Evolutionary conservation across 1,140 invertebrate species (phyloP).

Genomic region (Lethrus apterus): DNA sequence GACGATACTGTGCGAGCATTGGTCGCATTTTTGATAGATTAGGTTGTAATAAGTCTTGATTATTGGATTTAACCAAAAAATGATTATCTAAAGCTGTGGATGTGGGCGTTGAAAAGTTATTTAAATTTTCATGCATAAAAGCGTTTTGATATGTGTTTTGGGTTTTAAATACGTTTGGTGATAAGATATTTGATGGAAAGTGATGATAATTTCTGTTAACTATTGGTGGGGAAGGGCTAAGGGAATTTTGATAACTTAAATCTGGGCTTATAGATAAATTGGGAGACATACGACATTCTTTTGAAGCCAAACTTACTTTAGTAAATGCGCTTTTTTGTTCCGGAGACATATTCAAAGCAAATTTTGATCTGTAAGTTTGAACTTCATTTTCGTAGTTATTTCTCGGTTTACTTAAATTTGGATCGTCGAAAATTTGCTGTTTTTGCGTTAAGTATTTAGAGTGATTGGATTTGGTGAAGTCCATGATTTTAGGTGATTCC

Average conservation of each 20-base stretch:
- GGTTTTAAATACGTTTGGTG: constrained; percentile 48
- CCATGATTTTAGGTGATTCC: constrained; percentile 40
- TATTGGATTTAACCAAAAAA: constrained; percentile 30
- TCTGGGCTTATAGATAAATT: constrained; percentile 66
- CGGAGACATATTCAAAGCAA: constrained; percentile 17
- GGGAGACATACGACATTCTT: constrained; percentile 45
- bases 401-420: constrained; percentile 43
- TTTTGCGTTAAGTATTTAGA: constrained; percentile 39
- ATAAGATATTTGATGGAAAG: constrained; percentile 46
- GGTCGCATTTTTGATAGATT: constrained; percentile 33
- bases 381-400: constrained; percentile 18
- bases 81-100: constrained; percentile 32
- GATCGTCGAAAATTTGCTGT: constrained; percentile 53
- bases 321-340: constrained; percentile 66
- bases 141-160: constrained; percentile 45
- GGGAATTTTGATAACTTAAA: constrained; percentile 63
- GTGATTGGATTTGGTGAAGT: constrained; percentile 23
- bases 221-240: constrained; percentile 59
- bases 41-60: constrained; percentile 31
- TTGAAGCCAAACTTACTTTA: constrained; percentile 54
- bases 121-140: constrained; percentile 41
- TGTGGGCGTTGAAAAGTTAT: constrained; percentile 25
- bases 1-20: constrained; percentile 40
- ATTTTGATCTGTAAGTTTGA: constrained; percentile 14
- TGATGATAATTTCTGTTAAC: constrained; percentile 40